These are phyloP conservation scores for Procavia capensis DNA, from an alignment of 2,113 vertebrate species.

Conservation along the genomic window DNA sequence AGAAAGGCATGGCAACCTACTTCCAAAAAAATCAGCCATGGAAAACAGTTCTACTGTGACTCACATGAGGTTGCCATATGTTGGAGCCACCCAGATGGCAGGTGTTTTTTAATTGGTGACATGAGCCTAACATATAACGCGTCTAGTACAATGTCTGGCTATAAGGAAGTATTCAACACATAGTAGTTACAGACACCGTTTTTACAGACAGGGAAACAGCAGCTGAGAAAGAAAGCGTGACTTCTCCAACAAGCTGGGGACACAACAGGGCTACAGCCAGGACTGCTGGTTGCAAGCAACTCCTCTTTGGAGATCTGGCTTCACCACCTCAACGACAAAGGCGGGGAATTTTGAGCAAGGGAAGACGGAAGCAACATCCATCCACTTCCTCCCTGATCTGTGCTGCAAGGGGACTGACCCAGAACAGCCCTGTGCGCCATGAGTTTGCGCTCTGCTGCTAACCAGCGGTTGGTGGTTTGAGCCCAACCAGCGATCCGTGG, in stretches of 20 bases:
- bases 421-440: not conserved
- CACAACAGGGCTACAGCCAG: not conserved
- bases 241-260: not conserved
- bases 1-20: not conserved
- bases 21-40: not conserved
- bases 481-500: not conserved
- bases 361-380: not conserved
- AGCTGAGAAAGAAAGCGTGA: not conserved
- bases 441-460: not conserved
- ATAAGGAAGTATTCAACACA: not conserved
- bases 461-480: not conserved
- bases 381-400: not conserved
- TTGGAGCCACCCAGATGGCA: not conserved
- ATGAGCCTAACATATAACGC: not conserved
- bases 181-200: not conserved
- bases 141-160: not conserved
- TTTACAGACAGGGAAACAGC: not conserved
- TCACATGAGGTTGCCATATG: not conserved
- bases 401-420: not conserved
- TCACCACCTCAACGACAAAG: not conserved
- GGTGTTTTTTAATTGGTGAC: not conserved
- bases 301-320: not conserved
- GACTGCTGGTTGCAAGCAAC: not conserved
- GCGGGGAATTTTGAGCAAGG: not conserved
- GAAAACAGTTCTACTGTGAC: not conserved